These are phyloP conservation scores for Sebastes schlegelii DNA, from an alignment of 2,113 vertebrate genomes.

Conservation along the genomic window DNA sequence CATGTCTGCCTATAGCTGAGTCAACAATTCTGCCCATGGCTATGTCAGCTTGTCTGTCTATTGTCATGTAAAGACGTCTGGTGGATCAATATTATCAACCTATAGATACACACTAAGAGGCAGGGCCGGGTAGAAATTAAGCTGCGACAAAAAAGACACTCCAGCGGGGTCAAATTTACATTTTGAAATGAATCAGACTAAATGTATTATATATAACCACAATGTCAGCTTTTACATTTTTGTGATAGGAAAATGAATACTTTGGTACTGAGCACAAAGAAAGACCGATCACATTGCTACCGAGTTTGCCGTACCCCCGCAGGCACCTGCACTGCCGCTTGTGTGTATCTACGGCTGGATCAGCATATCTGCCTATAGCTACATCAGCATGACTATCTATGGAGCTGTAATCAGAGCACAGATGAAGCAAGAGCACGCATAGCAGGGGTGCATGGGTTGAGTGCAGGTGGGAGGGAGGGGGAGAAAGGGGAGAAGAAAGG, in stretches of 20 bases:
- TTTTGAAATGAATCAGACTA: conserved; percentile 3
- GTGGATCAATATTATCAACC: conserved; percentile 47
- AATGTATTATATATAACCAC: background rate
- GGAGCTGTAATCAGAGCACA: conserved; percentile 73
- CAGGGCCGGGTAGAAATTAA: conserved; percentile 33
- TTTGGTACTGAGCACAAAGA: conserved; percentile 18
- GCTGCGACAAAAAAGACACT: conserved; percentile 4
- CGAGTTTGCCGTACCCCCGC: conserved; percentile 8
- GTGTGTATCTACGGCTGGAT: conserved; percentile 71
- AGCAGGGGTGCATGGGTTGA: conserved; percentile 66
- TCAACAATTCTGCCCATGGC: conserved; percentile 70
- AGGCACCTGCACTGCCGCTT: conserved; percentile 46
- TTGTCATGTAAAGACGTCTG: conserved; percentile 61
- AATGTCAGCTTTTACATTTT: conserved; percentile 9
- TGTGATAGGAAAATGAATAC: background rate
- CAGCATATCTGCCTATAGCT: conserved; percentile 75
- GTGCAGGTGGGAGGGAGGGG: conserved; percentile 87
- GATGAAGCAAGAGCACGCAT: conserved; percentile 71
- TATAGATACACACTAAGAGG: conserved; percentile 66
- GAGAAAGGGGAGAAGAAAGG: conserved; percentile 74
- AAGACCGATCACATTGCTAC: conserved; percentile 5
- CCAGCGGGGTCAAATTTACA: conserved; percentile 11
- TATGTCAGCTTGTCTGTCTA: conserved; percentile 68
- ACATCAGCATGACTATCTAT: conserved; percentile 74
- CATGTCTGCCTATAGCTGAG: conserved; percentile 80